These are phyloP conservation scores for Apostichopus californicus DNA, from an alignment of 35 echinoderm and acorn worm genomes.

Conservation along the genomic window DNA sequence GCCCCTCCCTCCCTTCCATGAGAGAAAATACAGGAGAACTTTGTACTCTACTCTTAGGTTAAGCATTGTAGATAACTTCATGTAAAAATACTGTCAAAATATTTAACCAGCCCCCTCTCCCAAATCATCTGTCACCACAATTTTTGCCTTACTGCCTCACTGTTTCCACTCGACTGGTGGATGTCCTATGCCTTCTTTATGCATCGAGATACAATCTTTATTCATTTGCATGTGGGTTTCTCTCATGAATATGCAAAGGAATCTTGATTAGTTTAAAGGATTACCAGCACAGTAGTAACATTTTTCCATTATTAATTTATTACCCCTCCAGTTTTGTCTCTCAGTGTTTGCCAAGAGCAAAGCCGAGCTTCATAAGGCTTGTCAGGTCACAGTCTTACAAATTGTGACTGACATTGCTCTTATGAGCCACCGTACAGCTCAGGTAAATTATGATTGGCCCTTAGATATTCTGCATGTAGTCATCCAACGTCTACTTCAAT, in stretches of 20 bases:
- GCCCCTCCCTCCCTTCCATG: too few relatives aligned
- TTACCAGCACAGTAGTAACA: neutral
- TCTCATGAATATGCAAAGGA: too few relatives aligned
- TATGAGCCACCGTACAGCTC: constrained; percentile 66
- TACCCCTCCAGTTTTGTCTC: constrained; percentile 75
- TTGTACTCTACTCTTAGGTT: too few relatives aligned
- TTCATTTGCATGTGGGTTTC: too few relatives aligned
- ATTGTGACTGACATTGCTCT: constrained; percentile 84
- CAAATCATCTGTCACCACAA: too few relatives aligned
- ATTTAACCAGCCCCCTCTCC: neutral
- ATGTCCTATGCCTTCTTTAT: too few relatives aligned
- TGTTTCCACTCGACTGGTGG: too few relatives aligned
- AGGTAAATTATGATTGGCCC: constrained; percentile 59
- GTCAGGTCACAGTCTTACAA: constrained; percentile 88
- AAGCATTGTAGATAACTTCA: too few relatives aligned
- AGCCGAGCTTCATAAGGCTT: constrained; percentile 79
- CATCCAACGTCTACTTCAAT: neutral
- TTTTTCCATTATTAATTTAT: neutral
- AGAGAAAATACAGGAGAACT: too few relatives aligned
- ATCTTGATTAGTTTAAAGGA: neutral
- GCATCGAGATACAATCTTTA: too few relatives aligned
- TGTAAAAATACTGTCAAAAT: neutral
- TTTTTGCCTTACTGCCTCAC: too few relatives aligned
- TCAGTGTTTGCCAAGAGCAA: constrained; percentile 74
- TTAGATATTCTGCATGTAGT: constrained; percentile 1